A percentile compares a stretch with the other conserved stretches of the same genome.
phyloP scores from a whole-genome alignment of 2,888 invertebrate species.

The Acrobasis repandana region DNA sequence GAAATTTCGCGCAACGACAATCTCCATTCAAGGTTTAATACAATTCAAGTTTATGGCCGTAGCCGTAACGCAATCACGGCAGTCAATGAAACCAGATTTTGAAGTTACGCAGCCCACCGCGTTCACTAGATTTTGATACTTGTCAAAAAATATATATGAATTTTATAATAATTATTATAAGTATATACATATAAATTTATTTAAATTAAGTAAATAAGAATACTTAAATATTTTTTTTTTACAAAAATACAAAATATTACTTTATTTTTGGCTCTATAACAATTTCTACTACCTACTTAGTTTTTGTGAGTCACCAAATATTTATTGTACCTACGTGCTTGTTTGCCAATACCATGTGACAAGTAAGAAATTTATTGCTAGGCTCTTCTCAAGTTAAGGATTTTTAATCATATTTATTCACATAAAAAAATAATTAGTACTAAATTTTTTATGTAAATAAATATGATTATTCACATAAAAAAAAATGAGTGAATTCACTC shows the following conservation, averaged over 20 bases:
- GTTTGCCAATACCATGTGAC: neutral
- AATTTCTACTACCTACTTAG: neutral
- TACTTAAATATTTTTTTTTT: no score
- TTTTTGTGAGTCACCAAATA: neutral
- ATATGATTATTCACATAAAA: no score
- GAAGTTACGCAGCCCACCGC: slow-evolving; percentile 24
- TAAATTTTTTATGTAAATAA: no score
- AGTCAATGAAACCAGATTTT: slow-evolving; percentile 48
- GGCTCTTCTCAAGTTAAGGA: neutral
- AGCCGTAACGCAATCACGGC: slow-evolving; percentile 31
- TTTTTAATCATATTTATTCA: no score
- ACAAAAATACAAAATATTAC: no score
- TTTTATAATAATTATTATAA: neutral
- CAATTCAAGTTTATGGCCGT: slow-evolving; percentile 50
- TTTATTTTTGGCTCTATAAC: no score
- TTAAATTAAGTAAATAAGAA: no score
- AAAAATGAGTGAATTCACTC: no score
- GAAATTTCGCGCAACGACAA: slow-evolving; percentile 24
- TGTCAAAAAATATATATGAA: neutral
- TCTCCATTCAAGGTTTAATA: slow-evolving; percentile 38
- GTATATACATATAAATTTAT: no score
- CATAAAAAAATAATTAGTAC: no score
- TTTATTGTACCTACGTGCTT: neutral
- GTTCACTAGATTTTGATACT: slow-evolving; percentile 30
- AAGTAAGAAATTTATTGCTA: neutral